Evolutionary conservation across 2,113 vertebrate genomes (phyloP), one percentile per base, ranked within the genome.

Genomic region (Oxygymnocypris stewartii): DNA sequence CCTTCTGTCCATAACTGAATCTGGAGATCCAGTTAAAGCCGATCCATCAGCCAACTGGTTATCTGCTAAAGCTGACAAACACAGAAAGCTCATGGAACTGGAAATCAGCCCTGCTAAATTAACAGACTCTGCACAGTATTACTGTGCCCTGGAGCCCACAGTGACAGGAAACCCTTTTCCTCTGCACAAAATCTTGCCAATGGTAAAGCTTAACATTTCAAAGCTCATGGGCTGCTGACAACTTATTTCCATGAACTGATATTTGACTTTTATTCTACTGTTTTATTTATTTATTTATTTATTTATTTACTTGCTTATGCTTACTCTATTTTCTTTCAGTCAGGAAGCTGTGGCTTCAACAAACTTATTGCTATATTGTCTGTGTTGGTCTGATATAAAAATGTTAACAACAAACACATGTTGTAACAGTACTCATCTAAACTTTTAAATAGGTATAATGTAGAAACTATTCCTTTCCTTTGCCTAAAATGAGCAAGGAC

Each of bases 121-220:
- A 69, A 18, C 20, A 85, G 84, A 85, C 51, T 67, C 78, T n/a
- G 84, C 84, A 20, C 31, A 57, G 13, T 88, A 88, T 63, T 86
- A 88, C 47, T 88, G 76, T 78, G 84, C 86, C 35, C 78, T 90
- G 85, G 3, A 31, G 54, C 87, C 85, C 87, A 88, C 82, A 88
- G 87, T 88, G 35, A 79, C 67, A 86, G 47, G 59, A 80, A 83
- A 74, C 75, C 4, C 2, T 23, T 8, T 59, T 59, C 54, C 18
- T 23, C 54, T 59, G 54, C 54, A 59, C 54, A 59, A 59, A 23
- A 57, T 57, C 51, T 57, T 20, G 16, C 51, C 51, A 57, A 0
- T 57, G 16, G 16, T 57, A 20, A 20, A 57, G 51, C 51, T 18
- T 57, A 6, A 59, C 54, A 59, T 59, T 23, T 59, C 54, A 59